phyloP scores from a whole-genome alignment of 1,140 invertebrate species.

The Lutraria rhynchaena region DNA sequence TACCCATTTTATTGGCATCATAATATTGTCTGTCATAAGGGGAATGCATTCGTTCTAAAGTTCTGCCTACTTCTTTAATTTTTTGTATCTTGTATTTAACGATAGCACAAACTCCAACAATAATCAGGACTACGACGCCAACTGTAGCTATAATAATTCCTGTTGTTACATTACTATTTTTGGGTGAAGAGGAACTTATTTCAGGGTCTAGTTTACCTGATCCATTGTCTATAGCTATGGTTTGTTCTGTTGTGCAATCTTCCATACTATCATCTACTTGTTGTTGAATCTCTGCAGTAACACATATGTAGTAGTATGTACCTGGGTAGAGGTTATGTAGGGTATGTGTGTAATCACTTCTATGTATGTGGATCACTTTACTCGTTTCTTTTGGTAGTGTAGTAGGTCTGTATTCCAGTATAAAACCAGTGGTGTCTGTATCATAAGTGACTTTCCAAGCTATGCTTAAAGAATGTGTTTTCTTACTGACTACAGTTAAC shows the following conservation, averaged over 20 bases:
- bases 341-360: not conserved
- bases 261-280: slow-evolving; percentile 1
- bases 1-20: not conserved
- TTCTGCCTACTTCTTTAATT: slow-evolving; percentile 3
- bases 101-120: slow-evolving; percentile 34
- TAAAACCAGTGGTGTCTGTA: slow-evolving; percentile 21
- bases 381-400: not conserved
- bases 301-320: slow-evolving; percentile 34
- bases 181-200: not conserved
- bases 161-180: slow-evolving; percentile 23
- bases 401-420: slow-evolving; percentile 13
- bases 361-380: slow-evolving; percentile 26
- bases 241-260: slow-evolving; percentile 33
- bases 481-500: not conserved
- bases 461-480: slow-evolving; percentile 27
- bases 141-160: slow-evolving; percentile 23
- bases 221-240: not conserved
- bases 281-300: slow-evolving; percentile 23
- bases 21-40: not conserved
- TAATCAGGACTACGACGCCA: slow-evolving; percentile 28
- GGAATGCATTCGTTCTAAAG: not conserved
- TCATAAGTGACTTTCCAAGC: slow-evolving; percentile 10
- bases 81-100: slow-evolving; percentile 44
- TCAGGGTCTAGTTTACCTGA: not conserved
- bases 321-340: slow-evolving; percentile 21